Conservation (phyloP, 2,113 vertebrate genomes). For the Amia ocellicauda region DNA sequence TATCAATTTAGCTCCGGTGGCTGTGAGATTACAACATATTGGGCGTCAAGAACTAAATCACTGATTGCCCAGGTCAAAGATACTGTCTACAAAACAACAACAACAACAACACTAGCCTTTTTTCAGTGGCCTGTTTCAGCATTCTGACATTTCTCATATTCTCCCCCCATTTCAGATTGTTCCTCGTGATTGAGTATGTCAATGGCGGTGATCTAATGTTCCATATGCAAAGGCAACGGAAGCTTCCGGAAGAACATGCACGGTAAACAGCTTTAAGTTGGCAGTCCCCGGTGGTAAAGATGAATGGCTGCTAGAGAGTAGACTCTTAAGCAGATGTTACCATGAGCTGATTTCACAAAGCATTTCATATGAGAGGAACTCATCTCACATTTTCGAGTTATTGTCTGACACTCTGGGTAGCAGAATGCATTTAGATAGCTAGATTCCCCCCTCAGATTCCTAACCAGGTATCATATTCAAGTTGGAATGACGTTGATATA, state of each 20-base stretch:
- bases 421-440: too few relatives aligned
- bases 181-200: slow-evolving; percentile 96
- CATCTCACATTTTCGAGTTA: too few relatives aligned
- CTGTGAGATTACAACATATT: too few relatives aligned
- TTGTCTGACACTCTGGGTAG: too few relatives aligned
- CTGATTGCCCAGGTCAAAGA: too few relatives aligned
- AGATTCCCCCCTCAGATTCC: too few relatives aligned
- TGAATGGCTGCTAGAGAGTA: too few relatives aligned
- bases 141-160: background rate
- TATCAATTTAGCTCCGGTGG: background rate
- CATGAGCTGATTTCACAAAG: background rate
- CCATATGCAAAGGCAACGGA: slow-evolving; percentile 96
- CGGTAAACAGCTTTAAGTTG: slow-evolving; percentile 61
- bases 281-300: background rate
- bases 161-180: slow-evolving; percentile 70
- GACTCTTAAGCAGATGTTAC: background rate
- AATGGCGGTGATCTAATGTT: slow-evolving; percentile 98
- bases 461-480: too few relatives aligned
- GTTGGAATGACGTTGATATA: too few relatives aligned
- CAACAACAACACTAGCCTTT: background rate
- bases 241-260: slow-evolving; percentile 93
- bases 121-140: too few relatives aligned
- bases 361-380: too few relatives aligned
- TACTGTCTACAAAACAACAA: background rate
- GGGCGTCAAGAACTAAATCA: too few relatives aligned